phyloP scores from a whole-genome alignment of 2,797 vertebrate species.

The Ispidina picta region DNA sequence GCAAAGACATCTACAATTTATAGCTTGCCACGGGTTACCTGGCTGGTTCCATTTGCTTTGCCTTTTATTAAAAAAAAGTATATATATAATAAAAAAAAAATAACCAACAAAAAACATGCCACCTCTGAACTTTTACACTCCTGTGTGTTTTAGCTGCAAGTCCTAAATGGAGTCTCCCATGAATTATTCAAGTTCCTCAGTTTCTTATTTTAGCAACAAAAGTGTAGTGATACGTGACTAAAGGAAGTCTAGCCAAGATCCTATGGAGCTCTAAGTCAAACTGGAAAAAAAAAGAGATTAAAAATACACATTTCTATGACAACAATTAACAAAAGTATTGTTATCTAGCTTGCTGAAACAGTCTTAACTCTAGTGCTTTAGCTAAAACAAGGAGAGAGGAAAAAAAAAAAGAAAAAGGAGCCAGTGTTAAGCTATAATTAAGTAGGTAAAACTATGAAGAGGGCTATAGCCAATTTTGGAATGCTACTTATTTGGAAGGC shows the following conservation, averaged over 20 bases:
- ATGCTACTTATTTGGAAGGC: conserved; percentile 52
- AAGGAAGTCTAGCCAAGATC: conserved; percentile 52
- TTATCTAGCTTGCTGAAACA: not conserved
- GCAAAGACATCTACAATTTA: conserved; percentile 44
- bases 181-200: conserved; percentile 72
- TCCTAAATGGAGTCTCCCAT: conserved; percentile 68
- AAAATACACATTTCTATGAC: not conserved
- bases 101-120: not conserved
- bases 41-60: not conserved
- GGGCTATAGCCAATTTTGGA: conserved; percentile 5
- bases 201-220: conserved; percentile 71
- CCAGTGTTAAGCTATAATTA: conserved; percentile 49
- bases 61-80: not conserved
- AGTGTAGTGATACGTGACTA: conserved; percentile 57
- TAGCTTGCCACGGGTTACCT: conserved; percentile 38
- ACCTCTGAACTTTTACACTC: conserved; percentile 74
- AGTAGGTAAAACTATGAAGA: conserved; percentile 18
- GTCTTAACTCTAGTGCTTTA: conserved; percentile 2
- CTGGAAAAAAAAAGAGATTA: conserved; percentile 34
- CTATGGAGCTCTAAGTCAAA: conserved; percentile 20
- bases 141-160: conserved; percentile 61
- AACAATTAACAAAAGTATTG: conserved; percentile 20
- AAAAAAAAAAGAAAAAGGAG: not conserved
- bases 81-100: not conserved
- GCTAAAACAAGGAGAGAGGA: not conserved